Evolutionary conservation across 2,888 invertebrate species (phyloP).

Genomic region (Barypeithes pellucidus): DNA sequence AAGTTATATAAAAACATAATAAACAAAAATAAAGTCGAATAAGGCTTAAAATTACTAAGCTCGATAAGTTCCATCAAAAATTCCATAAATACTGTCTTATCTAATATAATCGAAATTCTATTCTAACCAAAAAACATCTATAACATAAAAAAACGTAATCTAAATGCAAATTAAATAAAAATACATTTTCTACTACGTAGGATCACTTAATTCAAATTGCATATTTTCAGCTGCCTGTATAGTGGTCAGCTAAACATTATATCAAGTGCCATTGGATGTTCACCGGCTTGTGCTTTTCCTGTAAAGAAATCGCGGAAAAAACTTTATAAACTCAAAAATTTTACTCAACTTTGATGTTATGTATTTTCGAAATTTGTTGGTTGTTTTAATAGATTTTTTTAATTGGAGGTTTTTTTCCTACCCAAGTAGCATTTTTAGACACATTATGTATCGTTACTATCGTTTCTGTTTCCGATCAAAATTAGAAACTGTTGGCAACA

Average conservation of each 20-base stretch:
- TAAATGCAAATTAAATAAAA: conserved; percentile 36
- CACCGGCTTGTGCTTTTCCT: too few relatives aligned
- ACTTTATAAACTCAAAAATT: background rate
- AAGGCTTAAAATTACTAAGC: conserved; percentile 40
- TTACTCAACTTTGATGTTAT: too few relatives aligned
- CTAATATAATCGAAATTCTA: conserved; percentile 33
- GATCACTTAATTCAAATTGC: conserved; percentile 35
- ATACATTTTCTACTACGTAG: conserved; percentile 30
- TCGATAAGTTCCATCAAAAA: conserved; percentile 32
- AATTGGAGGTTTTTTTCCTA: too few relatives aligned
- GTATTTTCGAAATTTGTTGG: too few relatives aligned
- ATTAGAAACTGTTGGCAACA: too few relatives aligned
- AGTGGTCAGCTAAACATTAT: conserved; percentile 23
- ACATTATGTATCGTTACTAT: too few relatives aligned
- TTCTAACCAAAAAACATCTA: conserved; percentile 31
- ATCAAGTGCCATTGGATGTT: background rate
- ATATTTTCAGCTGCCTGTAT: conserved; percentile 23
- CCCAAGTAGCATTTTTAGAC: too few relatives aligned
- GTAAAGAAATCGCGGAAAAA: too few relatives aligned
- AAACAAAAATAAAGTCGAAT: conserved; percentile 22
- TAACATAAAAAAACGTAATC: conserved; percentile 25
- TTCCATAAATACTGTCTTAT: conserved; percentile 41
- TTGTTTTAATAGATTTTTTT: background rate
- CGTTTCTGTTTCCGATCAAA: too few relatives aligned
- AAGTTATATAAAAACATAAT: conserved; percentile 22